Conservation (phyloP, 37 sponge, comb jelly and placozoan genomes). For the Hormiphora californensis region DNA sequence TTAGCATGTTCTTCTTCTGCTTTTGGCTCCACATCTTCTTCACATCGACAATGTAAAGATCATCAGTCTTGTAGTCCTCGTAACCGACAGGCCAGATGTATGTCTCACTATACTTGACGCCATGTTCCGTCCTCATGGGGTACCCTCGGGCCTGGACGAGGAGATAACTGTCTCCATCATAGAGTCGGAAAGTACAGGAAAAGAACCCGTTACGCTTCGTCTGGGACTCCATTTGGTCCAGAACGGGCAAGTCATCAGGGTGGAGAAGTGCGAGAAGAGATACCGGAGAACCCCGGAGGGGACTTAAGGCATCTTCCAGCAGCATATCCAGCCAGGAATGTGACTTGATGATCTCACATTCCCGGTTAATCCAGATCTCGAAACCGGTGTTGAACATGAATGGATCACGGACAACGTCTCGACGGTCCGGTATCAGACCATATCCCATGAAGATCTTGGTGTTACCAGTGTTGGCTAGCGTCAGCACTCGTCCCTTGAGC, state of each 20-base stretch:
- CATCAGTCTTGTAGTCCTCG: not conserved
- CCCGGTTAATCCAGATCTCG: conserved; percentile 1
- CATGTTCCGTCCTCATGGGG: not conserved
- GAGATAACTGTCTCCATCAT: not conserved
- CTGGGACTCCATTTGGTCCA: not conserved
- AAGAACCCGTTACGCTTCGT: not conserved
- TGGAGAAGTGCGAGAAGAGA: not conserved
- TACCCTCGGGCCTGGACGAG: not conserved
- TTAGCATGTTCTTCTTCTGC: not conserved
- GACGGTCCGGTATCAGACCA: not conserved
- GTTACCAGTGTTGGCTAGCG: not conserved
- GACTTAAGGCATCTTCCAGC: not conserved
- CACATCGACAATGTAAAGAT: not conserved
- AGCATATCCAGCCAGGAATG: conserved; percentile 13
- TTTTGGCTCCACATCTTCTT: conserved; percentile 18
- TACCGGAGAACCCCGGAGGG: not conserved
- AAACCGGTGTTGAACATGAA: conserved; percentile 39
- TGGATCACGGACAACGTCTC: not conserved
- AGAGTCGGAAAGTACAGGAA: not conserved
- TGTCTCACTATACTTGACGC: not conserved
- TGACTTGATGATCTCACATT: conserved; percentile 15
- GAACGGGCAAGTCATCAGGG: not conserved
- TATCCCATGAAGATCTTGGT: conserved; percentile 17
- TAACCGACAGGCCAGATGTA: conserved; percentile 5
- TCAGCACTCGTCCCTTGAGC: not conserved